Percentiles rank a stretch among this genome's conserved stretches.
Conservation (phyloP, 2,797 vertebrate genomes). For the Melanotaenia maccullochi region DNA sequence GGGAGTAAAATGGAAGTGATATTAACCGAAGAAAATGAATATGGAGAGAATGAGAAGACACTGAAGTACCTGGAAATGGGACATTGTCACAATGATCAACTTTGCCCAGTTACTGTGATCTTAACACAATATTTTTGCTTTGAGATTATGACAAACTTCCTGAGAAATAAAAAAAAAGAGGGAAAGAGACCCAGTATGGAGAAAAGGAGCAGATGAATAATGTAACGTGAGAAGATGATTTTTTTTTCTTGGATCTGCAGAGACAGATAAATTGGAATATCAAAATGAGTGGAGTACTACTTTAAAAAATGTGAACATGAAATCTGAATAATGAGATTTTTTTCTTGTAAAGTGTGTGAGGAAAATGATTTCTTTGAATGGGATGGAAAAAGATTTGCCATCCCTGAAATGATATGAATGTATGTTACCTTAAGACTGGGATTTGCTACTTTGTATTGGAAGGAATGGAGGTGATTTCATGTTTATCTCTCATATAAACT, state of each 20-base stretch:
- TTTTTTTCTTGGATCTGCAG: slow-evolving; percentile 63
- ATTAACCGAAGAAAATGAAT: slow-evolving; percentile 46
- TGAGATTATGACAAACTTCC: slow-evolving; percentile 63
- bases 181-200: slow-evolving; percentile 51
- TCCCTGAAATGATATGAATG: slow-evolving; percentile 52
- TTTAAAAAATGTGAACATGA: slow-evolving; percentile 31
- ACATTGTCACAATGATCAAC: slow-evolving; percentile 57
- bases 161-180: slow-evolving; percentile 60
- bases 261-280: slow-evolving; percentile 45
- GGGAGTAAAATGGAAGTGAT: slow-evolving; percentile 52
- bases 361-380: slow-evolving; percentile 32
- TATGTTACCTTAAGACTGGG: slow-evolving; percentile 32
- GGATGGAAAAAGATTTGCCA: slow-evolving; percentile 50
- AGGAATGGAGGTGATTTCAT: slow-evolving; percentile 63
- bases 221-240: slow-evolving; percentile 42
- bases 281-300: slow-evolving; percentile 43
- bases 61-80: slow-evolving; percentile 75
- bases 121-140: slow-evolving; percentile 55
- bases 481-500: slow-evolving; percentile 75
- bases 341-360: slow-evolving; percentile 41
- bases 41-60: slow-evolving; percentile 58
- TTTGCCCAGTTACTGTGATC: slow-evolving; percentile 57
- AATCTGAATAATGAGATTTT: slow-evolving; percentile 40
- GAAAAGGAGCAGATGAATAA: slow-evolving; percentile 58
- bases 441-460: slow-evolving; percentile 43